Evolutionary conservation across 2,797 vertebrate genomes (phyloP).

Genomic region (Alcedo quadribrachys): DNA sequence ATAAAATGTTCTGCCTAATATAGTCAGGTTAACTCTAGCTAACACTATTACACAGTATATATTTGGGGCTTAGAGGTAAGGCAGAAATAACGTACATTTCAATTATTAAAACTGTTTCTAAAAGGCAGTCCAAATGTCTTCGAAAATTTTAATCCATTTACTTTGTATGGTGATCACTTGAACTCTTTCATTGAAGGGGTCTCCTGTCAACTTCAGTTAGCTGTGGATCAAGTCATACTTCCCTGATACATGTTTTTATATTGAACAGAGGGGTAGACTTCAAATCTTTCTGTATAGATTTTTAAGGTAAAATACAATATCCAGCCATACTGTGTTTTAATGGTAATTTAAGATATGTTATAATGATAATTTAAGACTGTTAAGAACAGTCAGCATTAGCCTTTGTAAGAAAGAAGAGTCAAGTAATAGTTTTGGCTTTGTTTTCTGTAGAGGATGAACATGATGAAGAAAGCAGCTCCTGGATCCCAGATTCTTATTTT

Average conservation of each 20-base stretch:
- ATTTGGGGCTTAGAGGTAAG: slow-evolving; percentile 37
- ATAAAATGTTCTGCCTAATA: slow-evolving; percentile 57
- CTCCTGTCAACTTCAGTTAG: neutral
- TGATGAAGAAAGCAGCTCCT: neutral
- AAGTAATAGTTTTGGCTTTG: neutral
- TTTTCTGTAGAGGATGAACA: neutral
- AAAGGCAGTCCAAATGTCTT: slow-evolving; percentile 34
- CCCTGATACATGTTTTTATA: neutral
- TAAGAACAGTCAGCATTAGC: neutral
- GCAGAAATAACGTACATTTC: slow-evolving; percentile 46
- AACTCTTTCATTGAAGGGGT: slow-evolving; percentile 33
- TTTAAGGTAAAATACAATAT: neutral
- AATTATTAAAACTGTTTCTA: slow-evolving; percentile 49
- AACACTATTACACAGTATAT: slow-evolving; percentile 24
- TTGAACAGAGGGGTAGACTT: neutral
- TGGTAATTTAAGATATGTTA: neutral
- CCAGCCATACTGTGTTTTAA: neutral
- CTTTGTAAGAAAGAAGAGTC: neutral
- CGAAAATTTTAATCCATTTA: slow-evolving; percentile 26
- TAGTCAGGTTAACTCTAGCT: slow-evolving; percentile 52
- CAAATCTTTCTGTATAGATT: neutral
- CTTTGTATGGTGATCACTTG: slow-evolving; percentile 10
- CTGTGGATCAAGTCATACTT: neutral
- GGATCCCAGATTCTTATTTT: neutral
- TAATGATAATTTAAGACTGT: neutral